A percentile compares a stretch with the other conserved stretches of the same genome.
Conservation (phyloP, 2,888 invertebrate species). For the Zhuqinia jingwanae region DNA sequence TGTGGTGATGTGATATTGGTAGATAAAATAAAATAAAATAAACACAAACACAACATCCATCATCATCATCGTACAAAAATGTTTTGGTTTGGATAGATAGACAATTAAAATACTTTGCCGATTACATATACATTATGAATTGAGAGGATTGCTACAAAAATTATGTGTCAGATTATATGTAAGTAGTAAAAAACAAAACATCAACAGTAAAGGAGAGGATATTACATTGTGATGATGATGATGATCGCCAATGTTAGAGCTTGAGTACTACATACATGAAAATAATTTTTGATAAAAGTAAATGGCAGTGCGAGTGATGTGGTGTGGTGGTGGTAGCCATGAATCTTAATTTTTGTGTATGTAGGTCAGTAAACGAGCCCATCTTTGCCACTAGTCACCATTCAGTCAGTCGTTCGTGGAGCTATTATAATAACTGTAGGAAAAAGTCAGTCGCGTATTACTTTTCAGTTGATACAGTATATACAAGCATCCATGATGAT, state of each 20-base stretch:
- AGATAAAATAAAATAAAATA: background rate
- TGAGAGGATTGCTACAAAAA: background rate
- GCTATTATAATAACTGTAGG: slow-evolving; percentile 35
- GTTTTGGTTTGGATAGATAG: too few species aligned
- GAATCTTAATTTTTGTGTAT: slow-evolving; percentile 62
- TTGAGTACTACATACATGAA: slow-evolving; percentile 19
- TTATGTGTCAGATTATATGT: too few species aligned
- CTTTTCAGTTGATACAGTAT: background rate
- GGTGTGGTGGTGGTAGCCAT: slow-evolving; percentile 28
- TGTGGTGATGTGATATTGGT: background rate
- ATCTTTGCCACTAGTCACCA: slow-evolving; percentile 45
- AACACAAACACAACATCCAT: too few species aligned
- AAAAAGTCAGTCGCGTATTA: slow-evolving; percentile 36
- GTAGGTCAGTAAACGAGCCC: slow-evolving; percentile 69
- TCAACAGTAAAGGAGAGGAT: background rate
- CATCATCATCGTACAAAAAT: too few species aligned
- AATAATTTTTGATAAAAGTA: slow-evolving; percentile 20
- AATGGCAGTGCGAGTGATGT: slow-evolving; percentile 20
- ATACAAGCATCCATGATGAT: background rate
- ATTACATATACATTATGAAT: background rate
- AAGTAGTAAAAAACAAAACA: too few species aligned
- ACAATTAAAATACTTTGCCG: background rate
- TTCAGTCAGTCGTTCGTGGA: slow-evolving; percentile 5
- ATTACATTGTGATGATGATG: background rate
- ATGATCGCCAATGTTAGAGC: background rate